Percentiles rank a stretch among this genome's conserved stretches.
phyloP scores from a whole-genome alignment of 2,797 vertebrate species.

The Schizothorax lantsangensis region DNA sequence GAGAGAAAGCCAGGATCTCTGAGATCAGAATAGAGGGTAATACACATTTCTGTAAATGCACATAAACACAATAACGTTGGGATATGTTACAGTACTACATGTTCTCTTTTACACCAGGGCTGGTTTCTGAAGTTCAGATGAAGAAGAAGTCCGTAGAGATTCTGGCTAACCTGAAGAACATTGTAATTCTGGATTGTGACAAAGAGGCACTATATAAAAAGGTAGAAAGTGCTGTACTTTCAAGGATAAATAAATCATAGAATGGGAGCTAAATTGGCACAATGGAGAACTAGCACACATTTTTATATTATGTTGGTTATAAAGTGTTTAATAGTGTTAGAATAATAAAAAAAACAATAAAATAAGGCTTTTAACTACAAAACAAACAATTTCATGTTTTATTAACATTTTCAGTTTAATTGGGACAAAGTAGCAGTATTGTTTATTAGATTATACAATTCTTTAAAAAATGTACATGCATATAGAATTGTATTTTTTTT shows the following conservation, averaged over 20 bases:
- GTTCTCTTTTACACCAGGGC: slow-evolving; percentile 71
- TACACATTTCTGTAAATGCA: neutral
- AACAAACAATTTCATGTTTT: neutral
- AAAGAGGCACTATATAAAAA: slow-evolving; percentile 89
- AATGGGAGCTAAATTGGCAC: neutral
- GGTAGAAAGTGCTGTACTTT: slow-evolving; percentile 70
- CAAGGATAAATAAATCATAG: neutral
- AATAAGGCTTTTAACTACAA: no score
- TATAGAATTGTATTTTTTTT: no score
- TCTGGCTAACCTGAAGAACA: slow-evolving; percentile 91
- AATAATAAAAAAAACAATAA: neutral
- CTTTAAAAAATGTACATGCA: neutral
- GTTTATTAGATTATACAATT: neutral
- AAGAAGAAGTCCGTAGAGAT: slow-evolving; percentile 87
- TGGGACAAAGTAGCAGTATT: neutral
- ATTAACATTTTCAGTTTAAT: neutral
- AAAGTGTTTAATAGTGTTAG: neutral
- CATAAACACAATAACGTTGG: neutral
- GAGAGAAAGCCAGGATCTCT: slow-evolving; percentile 87
- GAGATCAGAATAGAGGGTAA: slow-evolving; percentile 96
- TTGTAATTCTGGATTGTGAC: slow-evolving; percentile 91
- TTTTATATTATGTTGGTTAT: neutral
- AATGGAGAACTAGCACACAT: neutral
- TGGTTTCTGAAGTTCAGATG: slow-evolving; percentile 91
- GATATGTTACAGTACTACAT: neutral